A percentile compares a stretch with the other conserved stretches of the same genome.
Evolutionary conservation across 2,797 vertebrate species (phyloP).

Genomic region (Enteromius thamalakanensis): DNA sequence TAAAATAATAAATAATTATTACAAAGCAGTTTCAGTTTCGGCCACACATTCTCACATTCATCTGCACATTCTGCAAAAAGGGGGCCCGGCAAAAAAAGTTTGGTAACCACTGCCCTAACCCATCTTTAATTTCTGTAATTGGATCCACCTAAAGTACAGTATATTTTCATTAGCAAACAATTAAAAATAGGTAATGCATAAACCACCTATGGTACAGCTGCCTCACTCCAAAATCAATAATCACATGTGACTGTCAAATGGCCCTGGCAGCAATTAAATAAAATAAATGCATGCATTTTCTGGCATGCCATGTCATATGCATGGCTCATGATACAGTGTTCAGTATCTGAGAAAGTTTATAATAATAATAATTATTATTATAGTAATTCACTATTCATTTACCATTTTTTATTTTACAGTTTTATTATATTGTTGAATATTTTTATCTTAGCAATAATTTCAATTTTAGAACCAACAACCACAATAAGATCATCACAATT

Average conservation of each 20-base stretch:
- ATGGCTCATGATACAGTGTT: not conserved
- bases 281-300: not conserved
- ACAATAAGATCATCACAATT: not conserved
- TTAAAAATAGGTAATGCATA: not conserved
- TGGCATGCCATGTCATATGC: not conserved
- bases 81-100: no score
- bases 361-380: no score
- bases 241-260: not conserved
- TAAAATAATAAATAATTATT: no score
- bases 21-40: no score
- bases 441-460: not conserved
- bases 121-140: no score
- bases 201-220: not conserved
- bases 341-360: not conserved
- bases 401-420: not conserved
- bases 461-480: not conserved
- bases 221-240: not conserved
- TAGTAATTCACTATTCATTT: not conserved
- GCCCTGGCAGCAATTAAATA: not conserved
- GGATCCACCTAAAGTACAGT: not conserved
- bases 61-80: no score
- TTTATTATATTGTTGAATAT: not conserved
- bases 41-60: no score
- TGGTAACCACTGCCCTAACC: no score
- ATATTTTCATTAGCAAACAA: not conserved